Evolutionary conservation across 2,888 invertebrate species (phyloP).

Genomic region (Drosophila lutescens): DNA sequence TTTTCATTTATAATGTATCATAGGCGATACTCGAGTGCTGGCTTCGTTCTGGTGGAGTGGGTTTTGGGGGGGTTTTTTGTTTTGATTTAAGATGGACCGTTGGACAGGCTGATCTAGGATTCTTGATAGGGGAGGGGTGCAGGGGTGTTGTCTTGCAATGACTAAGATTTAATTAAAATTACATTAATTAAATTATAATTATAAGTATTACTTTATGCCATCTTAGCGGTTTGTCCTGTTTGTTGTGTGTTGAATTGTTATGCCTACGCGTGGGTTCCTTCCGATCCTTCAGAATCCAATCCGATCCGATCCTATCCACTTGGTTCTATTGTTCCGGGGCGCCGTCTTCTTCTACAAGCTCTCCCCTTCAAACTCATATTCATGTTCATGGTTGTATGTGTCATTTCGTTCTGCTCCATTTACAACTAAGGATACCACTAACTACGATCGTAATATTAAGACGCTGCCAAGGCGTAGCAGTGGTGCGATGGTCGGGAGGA

Average conservation of each 20-base stretch:
- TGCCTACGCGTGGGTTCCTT: constrained; percentile 10
- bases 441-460: constrained; percentile 61
- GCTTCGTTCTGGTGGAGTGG: not conserved
- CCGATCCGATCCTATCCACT: constrained; percentile 1
- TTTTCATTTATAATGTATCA: constrained; percentile 9
- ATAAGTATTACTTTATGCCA: constrained; percentile 76
- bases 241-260: constrained; percentile 39
- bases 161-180: constrained; percentile 58
- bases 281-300: not conserved
- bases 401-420: constrained; percentile 41
- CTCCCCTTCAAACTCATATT: not conserved
- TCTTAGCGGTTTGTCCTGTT: constrained; percentile 77
- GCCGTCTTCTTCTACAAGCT: not conserved
- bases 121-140: constrained; percentile 1
- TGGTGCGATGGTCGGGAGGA: constrained; percentile 15
- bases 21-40: constrained; percentile 10
- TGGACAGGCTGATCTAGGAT: not conserved
- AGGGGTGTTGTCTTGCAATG: constrained; percentile 43
- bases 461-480: constrained; percentile 36
- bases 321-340: constrained; percentile 20
- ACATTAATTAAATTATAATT: constrained; percentile 66
- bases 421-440: constrained; percentile 75
- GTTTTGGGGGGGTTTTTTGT: no score
- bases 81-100: not conserved
- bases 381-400: not conserved